Evolutionary conservation across 2,797 vertebrate genomes (phyloP), one percentile per base, ranked within the genome.

Genomic region (Nasua narica): DNA sequence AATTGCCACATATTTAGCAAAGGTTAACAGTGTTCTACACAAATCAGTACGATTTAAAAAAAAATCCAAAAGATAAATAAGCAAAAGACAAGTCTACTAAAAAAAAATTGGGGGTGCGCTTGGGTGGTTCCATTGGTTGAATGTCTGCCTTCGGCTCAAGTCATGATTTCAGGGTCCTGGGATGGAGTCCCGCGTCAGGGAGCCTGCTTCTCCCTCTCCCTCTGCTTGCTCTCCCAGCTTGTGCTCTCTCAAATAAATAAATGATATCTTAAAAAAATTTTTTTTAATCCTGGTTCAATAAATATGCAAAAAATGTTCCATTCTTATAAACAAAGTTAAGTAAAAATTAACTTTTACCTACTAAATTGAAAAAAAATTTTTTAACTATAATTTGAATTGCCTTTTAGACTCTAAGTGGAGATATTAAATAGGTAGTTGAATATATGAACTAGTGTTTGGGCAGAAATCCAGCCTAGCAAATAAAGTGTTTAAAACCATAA

Each of bases 41-140:
- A 89, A 79, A 76, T 76, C 50, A 67, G 16, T 67, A 58, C 58
- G 29, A 27, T 65, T 11, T 5, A 5, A 4, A 7, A 27, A 67
- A 74, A 88, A 89, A 69, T 81, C 29, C 40, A 58, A 67, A 94
- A 89, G n/a, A 77, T 84, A 87, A 96, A 77, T 60, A 43, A 89
- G 32, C 43, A 65, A 78, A 84, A n/a, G 6, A 18, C 27, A 84
- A n/a, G 25, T 54, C 29, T 91, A 76, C 76, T 52, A 29, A 25
- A 56, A 54, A 74, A 62, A 62, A 62, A 15, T 15, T 3, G 29
- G 29, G 29, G 60, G 60, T 32, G 29, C 6, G 1, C 29, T 29
- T 32, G 29, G 29, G 60, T 62, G 60, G 60, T 29, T 62, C 60
- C 13, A 2, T 62, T 15, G 60, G 60, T 62, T 62, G 60, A 62